These are phyloP conservation scores for Trachythela sp. DNA, from an alignment of 64 coral and sea anemone genomes.

Conservation along the genomic window DNA sequence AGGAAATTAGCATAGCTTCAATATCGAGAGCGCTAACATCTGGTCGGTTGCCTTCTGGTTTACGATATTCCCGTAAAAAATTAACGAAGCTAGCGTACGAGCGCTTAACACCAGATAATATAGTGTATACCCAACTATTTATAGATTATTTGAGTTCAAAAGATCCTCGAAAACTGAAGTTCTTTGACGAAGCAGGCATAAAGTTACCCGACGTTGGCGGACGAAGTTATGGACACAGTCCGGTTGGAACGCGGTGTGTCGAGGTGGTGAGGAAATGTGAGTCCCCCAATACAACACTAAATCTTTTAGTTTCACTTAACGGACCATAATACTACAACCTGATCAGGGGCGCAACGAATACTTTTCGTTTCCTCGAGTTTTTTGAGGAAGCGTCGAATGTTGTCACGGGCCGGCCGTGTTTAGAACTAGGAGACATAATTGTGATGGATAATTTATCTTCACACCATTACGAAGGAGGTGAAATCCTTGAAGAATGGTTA, in stretches of 20 bases:
- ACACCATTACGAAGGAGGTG: conserved; percentile 50
- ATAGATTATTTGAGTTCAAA: conserved; percentile 41
- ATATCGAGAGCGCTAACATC: conserved; percentile 17
- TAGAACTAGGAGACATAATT: conserved; percentile 43
- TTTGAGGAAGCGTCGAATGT: conserved; percentile 22
- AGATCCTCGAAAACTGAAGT: conserved; percentile 39
- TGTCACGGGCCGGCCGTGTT: conserved; percentile 2
- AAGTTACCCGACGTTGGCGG: conserved; percentile 28
- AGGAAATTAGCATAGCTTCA: conserved; percentile 25
- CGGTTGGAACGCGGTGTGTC: conserved; percentile 29
- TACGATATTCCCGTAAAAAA: conserved; percentile 35
- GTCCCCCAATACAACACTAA: conserved; percentile 41
- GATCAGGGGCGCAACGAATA: conserved; percentile 18
- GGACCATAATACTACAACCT: conserved; percentile 34
- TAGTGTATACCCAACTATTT: conserved; percentile 46
- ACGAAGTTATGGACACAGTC: conserved; percentile 39
- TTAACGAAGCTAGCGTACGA: not conserved
- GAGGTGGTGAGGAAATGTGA: conserved; percentile 38
- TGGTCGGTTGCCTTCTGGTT: conserved; percentile 21
- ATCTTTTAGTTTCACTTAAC: conserved; percentile 35
- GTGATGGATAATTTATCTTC: conserved; percentile 52
- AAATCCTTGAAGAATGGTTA: conserved; percentile 33
- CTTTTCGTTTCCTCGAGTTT: conserved; percentile 24
- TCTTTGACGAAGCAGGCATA: conserved; percentile 47
- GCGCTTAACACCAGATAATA: conserved; percentile 23